These are phyloP conservation scores for Paramisgurnus dabryanus DNA, from an alignment of 2,113 vertebrate species.

Conservation along the genomic window DNA sequence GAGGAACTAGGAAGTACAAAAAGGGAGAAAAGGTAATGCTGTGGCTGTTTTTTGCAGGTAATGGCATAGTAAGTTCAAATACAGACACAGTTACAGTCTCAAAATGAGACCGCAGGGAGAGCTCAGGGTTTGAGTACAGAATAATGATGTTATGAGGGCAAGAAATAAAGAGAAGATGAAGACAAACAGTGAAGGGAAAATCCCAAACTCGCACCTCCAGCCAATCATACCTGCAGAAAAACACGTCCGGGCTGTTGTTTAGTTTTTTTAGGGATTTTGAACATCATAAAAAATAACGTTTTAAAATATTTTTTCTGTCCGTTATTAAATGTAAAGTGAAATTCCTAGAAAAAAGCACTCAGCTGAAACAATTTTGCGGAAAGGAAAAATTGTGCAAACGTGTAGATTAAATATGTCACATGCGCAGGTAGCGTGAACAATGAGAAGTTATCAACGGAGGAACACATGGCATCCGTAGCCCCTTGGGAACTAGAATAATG, in stretches of 20 bases:
- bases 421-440: slow-evolving; percentile 48
- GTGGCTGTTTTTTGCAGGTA: slow-evolving; percentile 1
- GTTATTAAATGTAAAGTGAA: neutral
- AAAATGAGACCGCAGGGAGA: slow-evolving; percentile 44
- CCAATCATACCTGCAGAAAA: neutral
- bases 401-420: slow-evolving; percentile 53
- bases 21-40: slow-evolving; percentile 3
- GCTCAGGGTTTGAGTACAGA: slow-evolving; percentile 34
- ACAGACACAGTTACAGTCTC: slow-evolving; percentile 47
- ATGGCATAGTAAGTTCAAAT: slow-evolving; percentile 23
- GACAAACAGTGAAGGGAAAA: neutral
- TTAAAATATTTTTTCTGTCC: too few relatives aligned
- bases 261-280: too few relatives aligned
- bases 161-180: slow-evolving; percentile 25
- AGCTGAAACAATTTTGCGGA: slow-evolving; percentile 7
- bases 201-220: neutral
- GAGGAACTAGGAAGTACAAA: neutral
- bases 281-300: too few relatives aligned
- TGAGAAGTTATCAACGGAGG: slow-evolving; percentile 42
- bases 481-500: slow-evolving; percentile 51
- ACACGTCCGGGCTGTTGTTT: neutral
- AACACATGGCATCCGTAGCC: slow-evolving; percentile 43
- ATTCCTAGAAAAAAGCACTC: neutral
- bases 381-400: neutral
- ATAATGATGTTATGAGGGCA: slow-evolving; percentile 2